A percentile compares a stretch with the other conserved stretches of the same genome.
These are phyloP conservation scores for Camponotus pennsylvanicus DNA, from an alignment of 1,140 invertebrate genomes.

Conservation along the genomic window DNA sequence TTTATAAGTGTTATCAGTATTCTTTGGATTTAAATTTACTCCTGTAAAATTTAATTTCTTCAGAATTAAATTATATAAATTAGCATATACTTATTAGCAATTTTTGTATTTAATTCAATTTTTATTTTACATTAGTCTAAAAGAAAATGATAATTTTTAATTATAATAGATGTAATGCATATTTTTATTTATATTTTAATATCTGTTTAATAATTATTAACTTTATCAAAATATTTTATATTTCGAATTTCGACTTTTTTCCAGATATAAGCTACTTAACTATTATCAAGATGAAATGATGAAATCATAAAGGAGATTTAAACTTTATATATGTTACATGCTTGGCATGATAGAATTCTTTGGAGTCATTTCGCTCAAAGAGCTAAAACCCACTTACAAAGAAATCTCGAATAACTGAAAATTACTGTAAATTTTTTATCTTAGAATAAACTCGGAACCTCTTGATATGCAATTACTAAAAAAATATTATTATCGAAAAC, in stretches of 20 bases:
- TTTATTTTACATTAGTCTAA: not conserved
- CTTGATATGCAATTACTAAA: too few species aligned
- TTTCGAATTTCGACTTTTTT: not conserved
- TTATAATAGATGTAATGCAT: not conserved
- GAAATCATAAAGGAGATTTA: not conserved
- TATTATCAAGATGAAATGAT: not conserved
- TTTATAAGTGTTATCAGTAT: not conserved
- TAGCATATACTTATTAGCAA: not conserved
- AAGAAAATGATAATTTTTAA: not conserved
- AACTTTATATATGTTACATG: too few species aligned
- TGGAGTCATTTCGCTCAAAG: too few species aligned
- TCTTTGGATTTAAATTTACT: slow-evolving; percentile 16
- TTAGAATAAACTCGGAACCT: too few species aligned
- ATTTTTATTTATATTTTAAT: not conserved
- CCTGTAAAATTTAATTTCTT: not conserved
- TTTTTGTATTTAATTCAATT: slow-evolving; percentile 14
- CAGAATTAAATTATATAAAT: not conserved
- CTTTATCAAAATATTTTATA: not conserved
- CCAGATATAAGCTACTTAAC: not conserved
- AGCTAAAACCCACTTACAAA: too few species aligned
- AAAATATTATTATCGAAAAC: too few species aligned
- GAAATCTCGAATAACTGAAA: too few species aligned
- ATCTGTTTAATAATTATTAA: not conserved
- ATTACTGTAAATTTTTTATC: too few species aligned
- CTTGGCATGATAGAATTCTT: too few species aligned